A percentile compares a stretch with the other conserved stretches of the same genome.
These are phyloP conservation scores for Nephrotoma guestfalica DNA, from an alignment of 2,888 invertebrate species.

Conservation along the genomic window DNA sequence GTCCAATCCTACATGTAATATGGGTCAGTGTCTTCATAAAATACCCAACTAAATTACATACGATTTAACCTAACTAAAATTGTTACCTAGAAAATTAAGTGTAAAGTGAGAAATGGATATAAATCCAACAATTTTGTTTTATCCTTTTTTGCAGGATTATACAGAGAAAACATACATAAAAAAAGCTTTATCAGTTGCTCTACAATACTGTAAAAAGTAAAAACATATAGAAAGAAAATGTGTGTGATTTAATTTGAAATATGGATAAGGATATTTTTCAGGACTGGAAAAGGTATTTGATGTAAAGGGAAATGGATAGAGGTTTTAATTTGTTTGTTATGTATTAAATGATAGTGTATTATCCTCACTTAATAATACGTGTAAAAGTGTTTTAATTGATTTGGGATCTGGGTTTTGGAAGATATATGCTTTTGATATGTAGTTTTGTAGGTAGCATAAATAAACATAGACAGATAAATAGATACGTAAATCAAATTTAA, in stretches of 20 bases:
- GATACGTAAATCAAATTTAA: too few relatives aligned
- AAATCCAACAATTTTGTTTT: neutral
- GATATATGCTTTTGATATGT: neutral
- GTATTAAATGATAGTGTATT: neutral
- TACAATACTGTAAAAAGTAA: neutral
- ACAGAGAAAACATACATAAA: neutral
- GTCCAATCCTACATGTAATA: neutral
- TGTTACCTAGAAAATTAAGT: neutral
- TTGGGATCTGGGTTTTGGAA: neutral
- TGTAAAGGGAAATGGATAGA: neutral
- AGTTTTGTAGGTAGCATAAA: neutral
- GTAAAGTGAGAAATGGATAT: neutral
- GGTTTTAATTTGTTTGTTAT: neutral
- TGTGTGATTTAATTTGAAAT: neutral
- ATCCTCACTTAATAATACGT: neutral
- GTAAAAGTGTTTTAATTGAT: neutral
- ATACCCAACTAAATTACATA: neutral
- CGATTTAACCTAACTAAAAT: neutral
- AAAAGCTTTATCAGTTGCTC: neutral
- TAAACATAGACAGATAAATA: too few relatives aligned
- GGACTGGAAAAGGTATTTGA: neutral
- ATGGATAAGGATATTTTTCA: neutral
- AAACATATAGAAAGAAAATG: neutral
- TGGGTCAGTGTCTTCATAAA: neutral
- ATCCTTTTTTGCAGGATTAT: neutral